phyloP scores from a whole-genome alignment of 2,888 invertebrate genomes.

The Carcina quercana region DNA sequence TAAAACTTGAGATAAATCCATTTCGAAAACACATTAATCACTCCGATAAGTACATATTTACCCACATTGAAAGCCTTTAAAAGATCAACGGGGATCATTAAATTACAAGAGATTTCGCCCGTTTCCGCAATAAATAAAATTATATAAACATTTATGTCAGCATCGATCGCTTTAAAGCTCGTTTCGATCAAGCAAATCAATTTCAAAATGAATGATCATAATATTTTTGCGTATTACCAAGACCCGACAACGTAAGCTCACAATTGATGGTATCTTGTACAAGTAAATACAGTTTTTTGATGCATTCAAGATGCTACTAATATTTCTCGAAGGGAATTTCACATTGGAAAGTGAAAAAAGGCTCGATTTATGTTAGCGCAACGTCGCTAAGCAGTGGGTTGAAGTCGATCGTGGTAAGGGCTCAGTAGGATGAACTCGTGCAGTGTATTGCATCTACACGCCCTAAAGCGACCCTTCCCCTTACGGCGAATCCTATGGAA shows the following conservation, averaged over 20 bases:
- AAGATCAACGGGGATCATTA: constrained; percentile 1
- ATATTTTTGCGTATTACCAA: constrained; percentile 54
- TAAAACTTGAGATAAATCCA: constrained; percentile 2
- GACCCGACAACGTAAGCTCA: constrained; percentile 36
- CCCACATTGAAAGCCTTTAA: background rate
- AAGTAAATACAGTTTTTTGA: constrained; percentile 30
- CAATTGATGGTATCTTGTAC: constrained; percentile 40
- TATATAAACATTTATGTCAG: constrained; percentile 26
- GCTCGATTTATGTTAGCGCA: too few species aligned
- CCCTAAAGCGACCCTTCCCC: constrained; percentile 71
- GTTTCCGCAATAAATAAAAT: constrained; percentile 43
- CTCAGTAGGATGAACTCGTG: constrained; percentile 58
- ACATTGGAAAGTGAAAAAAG: too few species aligned
- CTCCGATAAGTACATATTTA: background rate
- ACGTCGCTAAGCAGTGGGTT: too few species aligned
- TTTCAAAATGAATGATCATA: constrained; percentile 34
- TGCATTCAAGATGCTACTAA: constrained; percentile 10
- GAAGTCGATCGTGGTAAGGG: constrained; percentile 59
- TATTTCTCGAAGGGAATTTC: constrained; percentile 19
- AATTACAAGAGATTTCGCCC: constrained; percentile 19
- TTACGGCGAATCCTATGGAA: constrained; percentile 68
- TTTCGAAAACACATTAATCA: background rate
- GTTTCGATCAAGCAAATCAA: constrained; percentile 46
- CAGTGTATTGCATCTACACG: constrained; percentile 65
- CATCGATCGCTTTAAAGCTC: constrained; percentile 27